A percentile compares a stretch with the other conserved stretches of the same genome.
Conservation (phyloP, 2,797 vertebrate genomes). For the Lindbergichthys nudifrons region DNA sequence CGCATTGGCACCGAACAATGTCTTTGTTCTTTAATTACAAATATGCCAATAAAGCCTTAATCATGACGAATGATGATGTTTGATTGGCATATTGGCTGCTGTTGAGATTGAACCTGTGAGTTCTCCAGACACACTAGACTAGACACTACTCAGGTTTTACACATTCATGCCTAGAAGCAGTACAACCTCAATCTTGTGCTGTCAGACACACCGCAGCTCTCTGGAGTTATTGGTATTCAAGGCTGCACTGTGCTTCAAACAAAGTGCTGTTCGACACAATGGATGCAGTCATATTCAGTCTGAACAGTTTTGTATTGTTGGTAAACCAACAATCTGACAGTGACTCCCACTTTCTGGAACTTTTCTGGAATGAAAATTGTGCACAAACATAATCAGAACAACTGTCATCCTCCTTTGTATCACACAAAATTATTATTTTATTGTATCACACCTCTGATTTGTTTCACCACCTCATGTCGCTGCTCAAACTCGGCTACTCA, state of each 20-base stretch:
- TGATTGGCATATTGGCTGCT: conserved; percentile 36
- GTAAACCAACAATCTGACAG: conserved; percentile 55
- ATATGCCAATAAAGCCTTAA: background rate
- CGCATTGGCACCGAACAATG: background rate
- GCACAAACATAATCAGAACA: conserved; percentile 13
- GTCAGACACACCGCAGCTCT: conserved; percentile 47
- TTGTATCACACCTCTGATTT: conserved; percentile 26
- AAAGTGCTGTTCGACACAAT: conserved; percentile 42
- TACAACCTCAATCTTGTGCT: conserved; percentile 47
- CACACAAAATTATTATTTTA: conserved; percentile 15
- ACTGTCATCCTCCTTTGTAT: conserved; percentile 14
- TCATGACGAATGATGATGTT: conserved; percentile 23
- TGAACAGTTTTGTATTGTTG: conserved; percentile 38
- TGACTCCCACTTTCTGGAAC: conserved; percentile 18
- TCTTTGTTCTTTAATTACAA: background rate
- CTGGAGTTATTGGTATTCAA: conserved; percentile 59
- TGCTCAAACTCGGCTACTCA: conserved; percentile 44
- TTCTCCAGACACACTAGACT: conserved; percentile 35
- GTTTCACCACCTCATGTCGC: conserved; percentile 36
- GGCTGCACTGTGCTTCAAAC: conserved; percentile 52
- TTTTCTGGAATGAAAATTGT: conserved; percentile 17
- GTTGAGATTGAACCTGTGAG: conserved; percentile 26
- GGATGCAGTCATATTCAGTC: conserved; percentile 43
- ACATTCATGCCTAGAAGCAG: conserved; percentile 47
- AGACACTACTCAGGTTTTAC: conserved; percentile 49